These are phyloP conservation scores for Leptodactylus fuscus DNA, from an alignment of 2,113 vertebrate species.

Conservation along the genomic window DNA sequence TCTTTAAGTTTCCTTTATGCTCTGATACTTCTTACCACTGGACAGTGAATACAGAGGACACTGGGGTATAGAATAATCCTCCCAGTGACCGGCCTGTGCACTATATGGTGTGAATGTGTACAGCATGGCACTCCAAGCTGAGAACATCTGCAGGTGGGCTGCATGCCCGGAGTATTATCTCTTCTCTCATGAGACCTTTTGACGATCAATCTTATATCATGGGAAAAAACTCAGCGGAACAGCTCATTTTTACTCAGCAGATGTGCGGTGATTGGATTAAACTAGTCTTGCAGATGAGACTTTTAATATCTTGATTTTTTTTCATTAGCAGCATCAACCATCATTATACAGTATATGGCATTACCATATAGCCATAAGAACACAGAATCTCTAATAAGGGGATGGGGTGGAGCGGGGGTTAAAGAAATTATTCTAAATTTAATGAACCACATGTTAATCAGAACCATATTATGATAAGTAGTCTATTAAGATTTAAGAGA, in stretches of 20 bases:
- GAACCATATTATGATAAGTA: not conserved
- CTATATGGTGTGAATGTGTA: not conserved
- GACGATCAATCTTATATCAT: slow-evolving; percentile 35
- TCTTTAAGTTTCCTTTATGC: no score
- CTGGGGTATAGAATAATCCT: not conserved
- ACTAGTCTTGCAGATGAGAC: slow-evolving; percentile 27
- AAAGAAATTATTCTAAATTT: not conserved
- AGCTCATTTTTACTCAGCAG: slow-evolving; percentile 54
- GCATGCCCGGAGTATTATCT: slow-evolving; percentile 40
- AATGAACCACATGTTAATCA: not conserved
- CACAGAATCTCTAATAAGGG: not conserved
- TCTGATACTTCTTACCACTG: no score
- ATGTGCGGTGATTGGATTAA: slow-evolving; percentile 54
- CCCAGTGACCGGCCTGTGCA: not conserved
- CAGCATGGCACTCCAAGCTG: not conserved
- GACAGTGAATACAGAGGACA: no score
- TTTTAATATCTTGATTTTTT: slow-evolving; percentile 48
- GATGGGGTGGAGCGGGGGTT: not conserved
- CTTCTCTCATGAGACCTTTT: slow-evolving; percentile 38
- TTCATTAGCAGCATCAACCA: slow-evolving; percentile 30
- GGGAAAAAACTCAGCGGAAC: slow-evolving; percentile 45
- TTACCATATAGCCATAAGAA: not conserved
- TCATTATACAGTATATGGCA: slow-evolving; percentile 10
- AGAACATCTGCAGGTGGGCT: slow-evolving; percentile 53
- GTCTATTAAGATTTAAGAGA: not conserved